Evolutionary conservation across 2,113 vertebrate species (phyloP), one percentile per base, ranked within the genome.

Genomic region (Siniperca knerii): DNA sequence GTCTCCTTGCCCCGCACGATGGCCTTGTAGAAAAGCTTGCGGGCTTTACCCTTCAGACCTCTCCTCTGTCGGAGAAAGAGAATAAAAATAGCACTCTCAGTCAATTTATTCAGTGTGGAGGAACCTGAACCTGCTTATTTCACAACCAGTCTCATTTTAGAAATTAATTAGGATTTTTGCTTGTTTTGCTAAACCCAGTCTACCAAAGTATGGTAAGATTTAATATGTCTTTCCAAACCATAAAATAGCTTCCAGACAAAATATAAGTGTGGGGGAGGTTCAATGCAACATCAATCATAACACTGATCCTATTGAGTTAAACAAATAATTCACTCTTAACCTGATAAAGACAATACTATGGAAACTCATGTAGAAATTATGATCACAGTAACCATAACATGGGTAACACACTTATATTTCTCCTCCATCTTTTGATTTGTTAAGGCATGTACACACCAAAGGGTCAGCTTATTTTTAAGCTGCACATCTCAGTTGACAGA

Each of bases 1-100:
- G 95, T 97, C 96, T 99, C 98, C 94, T 97, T 97, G 87, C 98
- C 98, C 25, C 98, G 96, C 74, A 99, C 97, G 7, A 99, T 97
- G 85, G 98, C 98, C 96, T 99, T 99, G 95, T 99, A 99, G 96
- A 99, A 99, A 33, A 99, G 96, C 95, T 99, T 99, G 85, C 98
- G 94, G 48, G 98, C 98, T 93, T 98, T 99, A 8, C 98, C 98
- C 93, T 99, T 99, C 96, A 99, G 96, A 92, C 98, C 98, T 52
- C 98, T 96, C 67, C 98, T 96, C 98, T 99, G 95, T 66, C 23
- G 18, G 83, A 46, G 21, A 35, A 69, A 66, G 62, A 89, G 66
- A 83, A 60, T 12, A 74, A 77, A 85, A 90, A 79, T 40, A 73
- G 21, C 61, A 58, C 40, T 48, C 33, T 85, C n/a, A 61, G 82